Evolutionary conservation across 2,113 vertebrate species (phyloP), one percentile per base, ranked within the genome.

Genomic region (Daboia siamensis): DNA sequence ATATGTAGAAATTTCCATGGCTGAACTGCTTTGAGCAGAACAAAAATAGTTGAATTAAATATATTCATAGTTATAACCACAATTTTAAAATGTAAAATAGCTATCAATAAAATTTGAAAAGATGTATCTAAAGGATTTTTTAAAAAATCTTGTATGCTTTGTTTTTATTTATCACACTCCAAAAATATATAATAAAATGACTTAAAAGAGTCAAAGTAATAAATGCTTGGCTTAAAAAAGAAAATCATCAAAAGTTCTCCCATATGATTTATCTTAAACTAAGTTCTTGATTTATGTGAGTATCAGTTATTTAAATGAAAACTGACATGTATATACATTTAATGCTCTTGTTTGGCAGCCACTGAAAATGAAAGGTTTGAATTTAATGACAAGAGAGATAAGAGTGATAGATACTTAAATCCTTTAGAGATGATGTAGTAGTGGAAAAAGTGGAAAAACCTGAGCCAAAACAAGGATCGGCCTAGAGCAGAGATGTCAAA

Each of bases 1-100:
- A 94, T 69, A 9, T 89, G 4, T 88, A 91, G 55, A 3, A 54
- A 48, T 93, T 88, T 94, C 92, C 92, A 74, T 92, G 24, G 33
- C 20, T 92, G 88, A 94, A 92, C 39, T 93, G 52, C 4, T 52
- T 86, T 93, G 80, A 5, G 8, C 89, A 69, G 24, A n/a, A 21
- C 24, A 90, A 3, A 84, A 54, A 12, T 20, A 23, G 8, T 54
- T 90, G 20, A n/a, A 29, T 69, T 69, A 69, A 33, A n/a, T 69
- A n/a, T 69, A 69, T 69, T 69, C 64, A 69, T 69, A 69, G 29
- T 12, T 69, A 29, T 69, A 69, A 69, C n/a, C 29, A 69, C 64
- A n/a, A 69, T n/a, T n/a, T 69, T 12, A 69, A 69, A n/a, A 69
- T 69, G 61, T 69, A 69, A n/a, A 69, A 69, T 13, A 69, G 29